phyloP scores from a whole-genome alignment of 2,113 vertebrate species.

The Corythaixoides concolor region DNA sequence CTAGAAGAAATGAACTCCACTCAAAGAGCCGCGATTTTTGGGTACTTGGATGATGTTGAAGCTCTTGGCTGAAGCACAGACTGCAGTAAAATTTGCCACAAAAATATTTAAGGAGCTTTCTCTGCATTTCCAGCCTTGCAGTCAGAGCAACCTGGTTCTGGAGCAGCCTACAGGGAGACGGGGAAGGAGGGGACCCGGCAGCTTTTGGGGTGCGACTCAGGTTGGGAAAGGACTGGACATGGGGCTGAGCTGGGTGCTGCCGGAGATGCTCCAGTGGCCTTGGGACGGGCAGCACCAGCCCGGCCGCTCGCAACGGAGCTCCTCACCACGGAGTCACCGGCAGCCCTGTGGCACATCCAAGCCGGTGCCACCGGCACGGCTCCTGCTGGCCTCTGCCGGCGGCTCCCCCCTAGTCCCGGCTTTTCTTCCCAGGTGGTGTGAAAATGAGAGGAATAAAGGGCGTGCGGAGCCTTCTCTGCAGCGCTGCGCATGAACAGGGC shows the following conservation, averaged over 20 bases:
- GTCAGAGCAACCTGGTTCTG: not conserved
- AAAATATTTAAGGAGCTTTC: not conserved
- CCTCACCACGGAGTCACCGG: accelerated
- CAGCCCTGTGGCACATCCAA: not conserved
- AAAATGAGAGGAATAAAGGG: accelerated
- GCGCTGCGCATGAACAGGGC: not conserved
- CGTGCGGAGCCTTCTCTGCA: not conserved
- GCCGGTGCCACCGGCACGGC: accelerated
- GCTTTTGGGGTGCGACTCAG: not conserved
- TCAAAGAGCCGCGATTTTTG: not conserved
- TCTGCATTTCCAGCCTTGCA: not conserved
- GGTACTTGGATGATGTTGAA: not conserved
- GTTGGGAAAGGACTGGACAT: not conserved
- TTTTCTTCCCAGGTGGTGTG: not conserved
- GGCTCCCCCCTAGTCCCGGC: not conserved
- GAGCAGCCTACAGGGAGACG: not conserved
- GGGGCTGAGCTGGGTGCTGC: accelerated
- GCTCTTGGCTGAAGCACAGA: not conserved
- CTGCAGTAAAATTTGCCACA: not conserved
- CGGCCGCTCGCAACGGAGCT: not conserved
- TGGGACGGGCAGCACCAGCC: not conserved
- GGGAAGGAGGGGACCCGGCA: not conserved
- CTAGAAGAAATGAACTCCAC: not conserved
- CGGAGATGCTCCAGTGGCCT: not conserved
- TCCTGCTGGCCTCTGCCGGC: not conserved